Evolutionary conservation across 2,888 invertebrate species (phyloP), one percentile per base, ranked within the genome.

Genomic region (Drosophila nr. perissopoda): DNA sequence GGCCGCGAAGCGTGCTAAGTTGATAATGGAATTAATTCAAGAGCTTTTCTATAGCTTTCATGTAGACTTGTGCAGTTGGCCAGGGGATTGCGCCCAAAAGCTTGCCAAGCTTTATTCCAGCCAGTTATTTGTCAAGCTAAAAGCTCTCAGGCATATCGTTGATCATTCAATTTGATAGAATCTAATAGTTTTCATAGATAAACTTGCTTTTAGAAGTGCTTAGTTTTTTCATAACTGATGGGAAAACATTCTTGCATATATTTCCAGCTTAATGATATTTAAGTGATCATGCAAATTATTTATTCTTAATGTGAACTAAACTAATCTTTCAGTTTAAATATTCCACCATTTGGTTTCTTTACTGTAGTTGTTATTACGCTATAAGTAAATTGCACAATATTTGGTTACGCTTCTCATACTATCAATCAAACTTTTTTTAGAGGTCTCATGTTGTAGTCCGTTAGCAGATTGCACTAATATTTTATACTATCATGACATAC

Each of bases 11-110:
- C 45, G 52, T 66, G 66, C 34, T 11, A 61, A 54, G 45, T 56
- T 71, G 56, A 25, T 48, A 63, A 54, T 62, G 29, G 56, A 69
- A n/a, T 34, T 18, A 52, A 18, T 33, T 27, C 4, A 7, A 11
- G 29, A 73, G 69, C 76, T 76, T 66, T 76, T 18, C 0, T 0
- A 1, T 4, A 63, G 77, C 77, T 77, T 76, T 72, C 45, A 1
- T 76, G 76, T 59, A 76, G 67, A 76, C 56, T 76, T 76, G 13
- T 72, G 27, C 42, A 48, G 25, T 58, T 68, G 40, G 27, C 4
- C 33, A 51, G 78, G 61, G 57, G 57, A 78, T 29, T 36, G 38
- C n/a, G 34, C 1, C 8, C 16, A 27, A 21, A 54, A 71, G 57
- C 71, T 58, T 38, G 18, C 0, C 1, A 1, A 69, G 57, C 69